Base-by-base conservation (phyloP, 2,797 vertebrate genomes). In the Percopsis omiscomaycus region DNA sequence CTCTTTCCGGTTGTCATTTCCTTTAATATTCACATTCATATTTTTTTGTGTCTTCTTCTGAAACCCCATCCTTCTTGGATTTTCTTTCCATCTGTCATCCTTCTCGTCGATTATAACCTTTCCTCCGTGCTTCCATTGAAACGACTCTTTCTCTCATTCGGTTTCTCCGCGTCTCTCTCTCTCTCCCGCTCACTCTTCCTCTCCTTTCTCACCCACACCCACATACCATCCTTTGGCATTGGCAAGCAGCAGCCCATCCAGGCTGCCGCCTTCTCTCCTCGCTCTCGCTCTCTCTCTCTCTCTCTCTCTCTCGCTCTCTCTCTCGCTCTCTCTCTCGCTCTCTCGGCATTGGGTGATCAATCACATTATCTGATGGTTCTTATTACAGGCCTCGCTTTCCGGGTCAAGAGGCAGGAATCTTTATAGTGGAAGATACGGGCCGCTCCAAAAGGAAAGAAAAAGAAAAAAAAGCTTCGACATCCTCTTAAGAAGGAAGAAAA, bases 361-460 rank as follows among this genome's bases (percentile, higher is more conserved):
- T 91, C 90, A 91, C 79, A 78, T 79, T 69, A 84, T 83, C 78
- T 85, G 81, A 88, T 87, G 83, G 84, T 66, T 88, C 86, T 88
- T 89, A 91, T 92, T 90, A 91, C 86, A 86, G 88, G 83, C 79
- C 84, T 84, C 77, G 45, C 81, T 84, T 81, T 84, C 80, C 77
- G 68, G 88, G 89, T 92, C 90, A 88, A 79, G 64, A 84, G 69
- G 76, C 70, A 81, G 79, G 86, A 90, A 89, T 91, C 88, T 89
- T 89, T 90, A 88, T 84, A 81, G 78, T 54, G 52, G 76, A 71
- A 80, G 67, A 85, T 86, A 84, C 68, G 73, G 83, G 86, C 75
- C 57, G 59, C 65, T 63, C 69, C 64, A 54, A 77, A 22, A 22
- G 22, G 22, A 22, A 22, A 22, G 22, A 22, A 22, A 22, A 22